These are phyloP conservation scores for Diabrotica virgifera DNA, from an alignment of 1,140 invertebrate species.

Conservation along the genomic window DNA sequence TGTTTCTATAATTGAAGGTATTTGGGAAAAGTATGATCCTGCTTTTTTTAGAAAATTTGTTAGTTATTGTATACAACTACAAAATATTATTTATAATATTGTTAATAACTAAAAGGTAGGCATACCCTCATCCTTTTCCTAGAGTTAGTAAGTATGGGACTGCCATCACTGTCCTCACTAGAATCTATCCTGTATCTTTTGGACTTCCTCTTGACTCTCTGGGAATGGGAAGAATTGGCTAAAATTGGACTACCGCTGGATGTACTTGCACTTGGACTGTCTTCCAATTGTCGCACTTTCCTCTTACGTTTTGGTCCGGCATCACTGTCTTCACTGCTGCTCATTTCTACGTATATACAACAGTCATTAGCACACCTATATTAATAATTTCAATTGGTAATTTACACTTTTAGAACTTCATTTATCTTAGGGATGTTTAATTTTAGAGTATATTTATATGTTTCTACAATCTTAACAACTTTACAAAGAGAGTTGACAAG, in stretches of 20 bases:
- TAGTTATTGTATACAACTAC: not conserved
- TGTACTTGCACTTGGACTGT: constrained; percentile 28
- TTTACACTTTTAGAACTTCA: no score
- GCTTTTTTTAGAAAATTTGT: not conserved
- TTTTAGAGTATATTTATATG: not conserved
- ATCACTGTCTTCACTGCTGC: constrained; percentile 35
- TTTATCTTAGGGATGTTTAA: no score
- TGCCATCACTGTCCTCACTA: constrained; percentile 34
- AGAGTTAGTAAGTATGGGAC: constrained; percentile 28
- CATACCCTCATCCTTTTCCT: constrained; percentile 37
- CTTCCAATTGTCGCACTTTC: constrained; percentile 24
- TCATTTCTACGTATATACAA: constrained; percentile 27
- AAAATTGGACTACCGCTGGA: constrained; percentile 42
- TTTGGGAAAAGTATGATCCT: not conserved
- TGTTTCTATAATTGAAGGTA: no score
- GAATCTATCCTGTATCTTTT: constrained; percentile 15
- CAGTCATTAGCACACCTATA: no score
- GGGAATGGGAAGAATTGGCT: constrained; percentile 9
- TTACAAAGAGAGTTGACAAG: not conserved
- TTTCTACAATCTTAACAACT: not conserved
- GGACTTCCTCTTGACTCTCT: constrained; percentile 11
- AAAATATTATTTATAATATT: not conserved
- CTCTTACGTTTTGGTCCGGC: constrained; percentile 29
- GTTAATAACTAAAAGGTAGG: not conserved
- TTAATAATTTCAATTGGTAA: no score